These are phyloP conservation scores for Muscina levida DNA, from an alignment of 2,888 invertebrate genomes.

Conservation along the genomic window DNA sequence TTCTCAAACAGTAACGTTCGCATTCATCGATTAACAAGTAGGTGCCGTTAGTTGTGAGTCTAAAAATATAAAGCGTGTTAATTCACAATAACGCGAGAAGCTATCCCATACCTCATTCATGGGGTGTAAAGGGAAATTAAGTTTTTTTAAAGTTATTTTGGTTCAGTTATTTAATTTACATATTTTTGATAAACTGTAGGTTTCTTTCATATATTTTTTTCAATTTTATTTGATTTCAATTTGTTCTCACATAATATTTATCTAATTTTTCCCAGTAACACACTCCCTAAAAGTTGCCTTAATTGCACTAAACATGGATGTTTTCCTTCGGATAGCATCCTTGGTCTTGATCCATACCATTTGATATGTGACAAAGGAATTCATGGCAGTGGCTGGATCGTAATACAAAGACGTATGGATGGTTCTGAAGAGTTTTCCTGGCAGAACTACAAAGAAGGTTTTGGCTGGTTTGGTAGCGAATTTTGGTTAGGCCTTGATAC, in stretches of 20 bases:
- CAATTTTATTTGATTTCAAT: no score
- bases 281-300: not conserved
- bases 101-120: no score
- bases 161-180: no score
- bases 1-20: no score
- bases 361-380: not conserved
- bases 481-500: conserved; percentile 86
- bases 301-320: not conserved
- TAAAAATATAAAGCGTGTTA: no score
- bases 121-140: no score
- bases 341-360: not conserved
- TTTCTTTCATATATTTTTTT: not conserved
- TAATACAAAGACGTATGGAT: conserved; percentile 84
- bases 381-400: conserved; percentile 79
- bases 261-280: no score
- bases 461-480: conserved; percentile 85
- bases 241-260: no score
- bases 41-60: no score
- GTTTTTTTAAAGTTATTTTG: no score
- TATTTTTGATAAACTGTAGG: not conserved
- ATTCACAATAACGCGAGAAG: no score
- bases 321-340: not conserved
- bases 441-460: conserved; percentile 84
- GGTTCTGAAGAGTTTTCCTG: conserved; percentile 85
- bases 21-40: no score